Evolutionary conservation across 2,797 vertebrate genomes (phyloP), one percentile per base, ranked within the genome.

Genomic region (Scleropages formosus): DNA sequence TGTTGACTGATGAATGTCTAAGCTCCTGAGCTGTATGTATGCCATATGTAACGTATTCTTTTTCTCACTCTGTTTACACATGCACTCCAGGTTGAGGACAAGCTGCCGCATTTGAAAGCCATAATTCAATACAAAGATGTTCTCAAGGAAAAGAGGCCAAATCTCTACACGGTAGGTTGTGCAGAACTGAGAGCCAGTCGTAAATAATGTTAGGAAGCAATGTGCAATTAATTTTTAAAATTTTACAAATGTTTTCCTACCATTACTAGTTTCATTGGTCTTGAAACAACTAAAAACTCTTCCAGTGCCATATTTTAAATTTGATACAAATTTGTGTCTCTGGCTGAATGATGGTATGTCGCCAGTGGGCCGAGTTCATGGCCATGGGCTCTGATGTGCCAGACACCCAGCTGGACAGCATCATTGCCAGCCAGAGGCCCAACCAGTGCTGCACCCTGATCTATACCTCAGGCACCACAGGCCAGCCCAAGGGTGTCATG

Each of bases 401-500:
- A 0, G 93, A 96, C 0, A 22, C 80, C 0, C 82, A 73, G 15
- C 93, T 99, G 0, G 91, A 82, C 0, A 82, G 84, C 0, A 69
- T 96, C 82, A 87, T 97, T 46, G 71, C 80, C 0, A 88, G 82
- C 3, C 96, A 97, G 89, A 95, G 93, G 79, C 90, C 95, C 8
- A 98, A 94, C 81, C 94, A 98, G 81, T 99, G 97, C 78, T 97
- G 97, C 27, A 92, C 91, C 0, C 85, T 98, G 69, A 95, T 98
- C 81, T 99, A 98, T 77, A 98, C 97, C 39, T 98, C 96, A 0
- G 97, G 97, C 47, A 99, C 96, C 71, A 93, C 89, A 0, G 96
- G 95, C 0, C 85, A 89, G 67, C 96, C 97, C 10, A 98, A 98
- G 81, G 97, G 94, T 1, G 95, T 96, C 26, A 98, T 99, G 97